These are phyloP conservation scores for Anas platyrhynchos DNA, from an alignment of 2,113 vertebrate genomes.

Conservation along the genomic window DNA sequence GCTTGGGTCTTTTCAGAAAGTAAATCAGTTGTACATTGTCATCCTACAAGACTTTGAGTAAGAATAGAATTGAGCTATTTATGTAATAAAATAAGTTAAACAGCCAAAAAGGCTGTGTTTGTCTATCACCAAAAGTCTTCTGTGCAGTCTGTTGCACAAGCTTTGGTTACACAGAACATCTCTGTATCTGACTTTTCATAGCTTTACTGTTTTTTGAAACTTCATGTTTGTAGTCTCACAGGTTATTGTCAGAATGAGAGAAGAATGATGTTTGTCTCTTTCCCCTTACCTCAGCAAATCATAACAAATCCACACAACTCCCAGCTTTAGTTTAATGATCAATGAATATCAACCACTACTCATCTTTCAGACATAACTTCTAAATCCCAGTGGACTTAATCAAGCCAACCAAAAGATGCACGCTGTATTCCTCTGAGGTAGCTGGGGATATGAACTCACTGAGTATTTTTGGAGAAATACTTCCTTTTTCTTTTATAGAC, in stretches of 20 bases:
- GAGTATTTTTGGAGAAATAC: not conserved
- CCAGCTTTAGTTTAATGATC: not conserved
- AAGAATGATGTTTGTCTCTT: not conserved
- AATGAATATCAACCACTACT: not conserved
- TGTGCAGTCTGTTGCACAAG: rapidly evolving
- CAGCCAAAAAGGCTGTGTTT: not conserved
- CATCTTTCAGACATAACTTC: not conserved
- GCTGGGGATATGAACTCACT: not conserved
- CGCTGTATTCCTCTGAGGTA: not conserved
- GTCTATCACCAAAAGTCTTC: not conserved
- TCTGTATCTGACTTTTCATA: not conserved
- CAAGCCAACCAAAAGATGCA: not conserved
- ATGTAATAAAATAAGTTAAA: not conserved
- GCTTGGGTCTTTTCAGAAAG: not conserved
- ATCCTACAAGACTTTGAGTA: not conserved
- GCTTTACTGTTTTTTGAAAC: not conserved
- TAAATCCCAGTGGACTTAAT: not conserved
- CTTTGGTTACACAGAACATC: not conserved
- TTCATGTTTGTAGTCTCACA: not conserved
- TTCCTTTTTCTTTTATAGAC: not conserved
- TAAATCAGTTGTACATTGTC: not conserved
- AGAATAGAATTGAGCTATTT: not conserved
- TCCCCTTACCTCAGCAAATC: not conserved
- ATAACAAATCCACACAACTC: not conserved
- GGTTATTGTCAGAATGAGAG: not conserved